Percentiles rank a stretch among this genome's conserved stretches.
Conservation (phyloP, 2,113 vertebrate genomes). For the Phaethornis superciliosus region DNA sequence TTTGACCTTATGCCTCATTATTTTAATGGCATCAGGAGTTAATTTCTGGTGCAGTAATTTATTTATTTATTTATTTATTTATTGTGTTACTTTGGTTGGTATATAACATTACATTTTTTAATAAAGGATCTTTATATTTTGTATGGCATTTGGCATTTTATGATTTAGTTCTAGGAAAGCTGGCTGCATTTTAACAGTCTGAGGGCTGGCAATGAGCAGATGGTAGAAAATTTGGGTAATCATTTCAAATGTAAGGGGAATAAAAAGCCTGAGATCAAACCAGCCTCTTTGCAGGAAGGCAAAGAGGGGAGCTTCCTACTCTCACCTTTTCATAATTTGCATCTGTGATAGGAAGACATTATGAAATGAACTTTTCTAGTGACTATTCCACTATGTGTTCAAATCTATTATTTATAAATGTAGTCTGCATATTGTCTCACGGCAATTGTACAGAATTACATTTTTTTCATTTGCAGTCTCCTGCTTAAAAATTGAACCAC, state of each 20-base stretch:
- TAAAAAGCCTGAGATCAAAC: not conserved
- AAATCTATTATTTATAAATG: constrained; percentile 36
- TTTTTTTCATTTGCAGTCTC: constrained; percentile 10
- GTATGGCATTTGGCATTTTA: not conserved
- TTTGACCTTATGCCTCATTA: constrained; percentile 64
- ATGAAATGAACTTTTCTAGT: constrained; percentile 30
- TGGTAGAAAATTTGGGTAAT: not conserved
- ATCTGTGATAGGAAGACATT: not conserved
- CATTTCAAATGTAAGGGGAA: not conserved
- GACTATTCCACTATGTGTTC: not conserved
- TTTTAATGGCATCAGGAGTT: constrained; percentile 56
- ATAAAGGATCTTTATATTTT: not conserved
- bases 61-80: not conserved
- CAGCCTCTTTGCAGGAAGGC: not conserved
- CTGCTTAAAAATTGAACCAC: constrained; percentile 31
- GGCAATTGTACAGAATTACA: not conserved
- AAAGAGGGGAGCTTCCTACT: not conserved
- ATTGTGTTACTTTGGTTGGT: not conserved
- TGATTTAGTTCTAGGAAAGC: not conserved
- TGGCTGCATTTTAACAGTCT: not conserved
- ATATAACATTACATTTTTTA: not conserved
- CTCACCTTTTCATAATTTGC: not conserved
- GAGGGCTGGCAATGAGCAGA: not conserved
- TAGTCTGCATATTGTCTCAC: not conserved
- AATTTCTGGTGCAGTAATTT: not conserved